Evolutionary conservation across 2,113 vertebrate genomes (phyloP).

Genomic region (Oreotrochilus melanogaster): DNA sequence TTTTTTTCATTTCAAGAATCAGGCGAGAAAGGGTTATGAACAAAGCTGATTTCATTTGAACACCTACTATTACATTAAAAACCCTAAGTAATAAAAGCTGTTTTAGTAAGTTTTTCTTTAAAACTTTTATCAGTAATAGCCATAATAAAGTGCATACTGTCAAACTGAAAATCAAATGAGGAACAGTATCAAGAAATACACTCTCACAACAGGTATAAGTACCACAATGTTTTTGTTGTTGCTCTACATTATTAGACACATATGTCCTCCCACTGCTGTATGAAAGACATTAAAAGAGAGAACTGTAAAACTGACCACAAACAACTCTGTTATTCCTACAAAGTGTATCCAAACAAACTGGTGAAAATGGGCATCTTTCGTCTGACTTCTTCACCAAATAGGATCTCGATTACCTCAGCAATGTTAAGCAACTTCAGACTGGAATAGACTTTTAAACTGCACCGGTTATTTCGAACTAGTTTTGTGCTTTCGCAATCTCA

Average conservation of each 20-base stretch:
- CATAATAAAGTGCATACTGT: background rate
- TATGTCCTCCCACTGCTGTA: rapidly evolving
- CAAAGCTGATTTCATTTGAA: background rate
- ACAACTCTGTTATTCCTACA: background rate
- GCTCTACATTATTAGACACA: background rate
- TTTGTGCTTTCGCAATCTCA: background rate
- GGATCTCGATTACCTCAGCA: rapidly evolving
- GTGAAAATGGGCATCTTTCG: background rate
- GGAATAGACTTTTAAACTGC: background rate
- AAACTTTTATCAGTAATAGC: background rate
- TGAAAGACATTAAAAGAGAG: background rate
- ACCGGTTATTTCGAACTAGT: background rate
- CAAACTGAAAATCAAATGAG: background rate
- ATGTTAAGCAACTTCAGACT: background rate
- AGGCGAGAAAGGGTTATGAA: background rate
- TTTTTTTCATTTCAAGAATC: background rate
- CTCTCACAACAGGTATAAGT: background rate
- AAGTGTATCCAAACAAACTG: background rate
- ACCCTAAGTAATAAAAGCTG: background rate
- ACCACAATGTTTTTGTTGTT: background rate
- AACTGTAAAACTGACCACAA: background rate
- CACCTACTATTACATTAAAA: background rate
- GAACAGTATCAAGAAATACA: background rate
- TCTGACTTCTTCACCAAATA: background rate
- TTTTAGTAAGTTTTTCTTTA: background rate